phyloP scores from a whole-genome alignment of 2,113 vertebrate species.

The Picathartes gymnocephalus region DNA sequence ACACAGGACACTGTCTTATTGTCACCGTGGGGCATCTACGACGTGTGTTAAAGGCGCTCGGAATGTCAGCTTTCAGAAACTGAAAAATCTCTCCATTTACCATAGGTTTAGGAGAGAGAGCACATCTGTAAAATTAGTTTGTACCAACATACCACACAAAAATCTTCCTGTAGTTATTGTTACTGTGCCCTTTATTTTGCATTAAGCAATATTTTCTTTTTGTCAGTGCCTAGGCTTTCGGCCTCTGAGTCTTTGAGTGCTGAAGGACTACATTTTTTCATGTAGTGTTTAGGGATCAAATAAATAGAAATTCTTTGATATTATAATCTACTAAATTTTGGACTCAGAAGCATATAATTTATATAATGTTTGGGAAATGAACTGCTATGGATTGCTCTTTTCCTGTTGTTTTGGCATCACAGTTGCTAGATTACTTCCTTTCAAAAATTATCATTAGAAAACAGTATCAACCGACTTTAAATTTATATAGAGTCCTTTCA shows the following conservation, averaged over 20 bases:
- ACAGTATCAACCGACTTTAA: not conserved
- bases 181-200: not conserved
- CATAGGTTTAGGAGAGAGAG: not conserved
- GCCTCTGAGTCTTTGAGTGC: not conserved
- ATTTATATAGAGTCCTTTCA: not conserved
- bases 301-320: not conserved
- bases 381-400: not conserved
- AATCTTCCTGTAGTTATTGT: not conserved
- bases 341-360: not conserved
- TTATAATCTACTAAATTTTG: not conserved
- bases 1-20: too few species aligned
- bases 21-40: fast-evolving
- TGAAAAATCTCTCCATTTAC: not conserved
- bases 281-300: not conserved
- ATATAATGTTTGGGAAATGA: not conserved
- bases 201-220: not conserved
- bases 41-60: not conserved
- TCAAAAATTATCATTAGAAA: not conserved
- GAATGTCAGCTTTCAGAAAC: not conserved
- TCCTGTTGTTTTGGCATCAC: not conserved
- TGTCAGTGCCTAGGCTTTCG: not conserved
- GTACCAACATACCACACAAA: not conserved
- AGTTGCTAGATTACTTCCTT: not conserved
- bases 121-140: not conserved
- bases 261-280: not conserved